Evolutionary conservation across 2,113 vertebrate genomes (phyloP), one percentile per base, ranked within the genome.

Genomic region (Xyliphius kryptos): DNA sequence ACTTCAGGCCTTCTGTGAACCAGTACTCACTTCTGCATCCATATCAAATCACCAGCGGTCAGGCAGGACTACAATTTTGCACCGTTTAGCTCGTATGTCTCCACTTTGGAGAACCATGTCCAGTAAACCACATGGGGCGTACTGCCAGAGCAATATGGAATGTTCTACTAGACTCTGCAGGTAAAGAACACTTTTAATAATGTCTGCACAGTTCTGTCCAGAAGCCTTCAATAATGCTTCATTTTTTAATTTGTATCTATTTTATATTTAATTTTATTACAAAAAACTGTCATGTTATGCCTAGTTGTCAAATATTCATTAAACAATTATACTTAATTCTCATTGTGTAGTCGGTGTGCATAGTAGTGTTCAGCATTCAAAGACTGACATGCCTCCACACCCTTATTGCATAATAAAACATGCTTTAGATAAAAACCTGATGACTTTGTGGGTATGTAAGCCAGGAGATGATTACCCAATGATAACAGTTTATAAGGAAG

Each of bases 141-240:
- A 73, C 14, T 73, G 66, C 37, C 51, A 66, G 2, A 56, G 69
- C 26, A 63, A 66, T 40, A 47, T 61, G 2, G 71, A 69, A 57
- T 73, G 71, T 12, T 60, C 52, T 11, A 73, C 71, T 7, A 51
- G 67, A 41, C 63, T 73, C 9, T 73, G 71, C 71, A 73, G 71
- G 71, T 73, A 62, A 40, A 26, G 11, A 10, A 41, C 13, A 15
- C 16, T 26, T 26, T 6, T 26, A 26, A 26, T 26, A 26, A 26
- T n/a, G n/a, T n/a, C 3, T 26, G 22, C 22, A 26, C 22, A 26
- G 22, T 26, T 3, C 3, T 26, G 22, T 26, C 3, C 22, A 26
- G 22, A 26, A 26, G 22, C 22, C 22, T 6, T 26, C 3, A 26
- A 6, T 26, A 26, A 26, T 32, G 26, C 7, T 32, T 32, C 26